Evolutionary conservation across 1,140 invertebrate species (phyloP).

Genomic region (Helicoverpa zea): DNA sequence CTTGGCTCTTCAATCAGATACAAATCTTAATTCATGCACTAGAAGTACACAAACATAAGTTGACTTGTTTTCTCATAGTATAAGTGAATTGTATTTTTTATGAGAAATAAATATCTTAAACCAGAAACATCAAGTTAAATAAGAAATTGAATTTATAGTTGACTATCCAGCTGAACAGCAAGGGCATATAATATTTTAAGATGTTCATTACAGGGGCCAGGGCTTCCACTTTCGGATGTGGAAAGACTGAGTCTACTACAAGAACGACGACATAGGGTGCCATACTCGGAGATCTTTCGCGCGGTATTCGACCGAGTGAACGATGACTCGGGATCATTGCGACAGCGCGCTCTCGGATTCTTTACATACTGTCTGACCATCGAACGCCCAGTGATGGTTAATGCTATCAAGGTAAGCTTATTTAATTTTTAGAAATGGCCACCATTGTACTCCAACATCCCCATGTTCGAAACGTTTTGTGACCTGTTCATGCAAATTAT

Average conservation of each 20-base stretch:
- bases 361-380: slow-evolving; percentile 70
- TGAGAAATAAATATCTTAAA: too few species aligned
- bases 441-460: too few species aligned
- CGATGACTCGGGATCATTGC: slow-evolving; percentile 76
- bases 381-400: slow-evolving; percentile 56
- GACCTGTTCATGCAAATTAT: too few species aligned
- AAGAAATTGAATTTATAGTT: too few species aligned
- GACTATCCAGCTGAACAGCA: too few species aligned
- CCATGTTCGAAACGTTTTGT: too few species aligned
- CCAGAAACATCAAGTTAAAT: too few species aligned
- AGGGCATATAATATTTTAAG: not conserved
- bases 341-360: slow-evolving; percentile 72
- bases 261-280: slow-evolving; percentile 64
- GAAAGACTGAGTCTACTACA: slow-evolving; percentile 53
- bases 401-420: slow-evolving; percentile 67
- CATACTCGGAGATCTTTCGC: slow-evolving; percentile 71
- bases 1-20: too few species aligned
- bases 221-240: not conserved
- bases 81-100: too few species aligned
- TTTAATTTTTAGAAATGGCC: not conserved
- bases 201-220: not conserved
- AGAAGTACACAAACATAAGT: too few species aligned
- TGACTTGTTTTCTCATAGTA: too few species aligned
- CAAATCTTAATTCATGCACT: too few species aligned
- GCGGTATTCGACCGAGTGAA: slow-evolving; percentile 77